Percentiles rank a stretch among this genome's conserved stretches.
Evolutionary conservation across 2,797 vertebrate species (phyloP).

Genomic region (Galagoides demidoff): DNA sequence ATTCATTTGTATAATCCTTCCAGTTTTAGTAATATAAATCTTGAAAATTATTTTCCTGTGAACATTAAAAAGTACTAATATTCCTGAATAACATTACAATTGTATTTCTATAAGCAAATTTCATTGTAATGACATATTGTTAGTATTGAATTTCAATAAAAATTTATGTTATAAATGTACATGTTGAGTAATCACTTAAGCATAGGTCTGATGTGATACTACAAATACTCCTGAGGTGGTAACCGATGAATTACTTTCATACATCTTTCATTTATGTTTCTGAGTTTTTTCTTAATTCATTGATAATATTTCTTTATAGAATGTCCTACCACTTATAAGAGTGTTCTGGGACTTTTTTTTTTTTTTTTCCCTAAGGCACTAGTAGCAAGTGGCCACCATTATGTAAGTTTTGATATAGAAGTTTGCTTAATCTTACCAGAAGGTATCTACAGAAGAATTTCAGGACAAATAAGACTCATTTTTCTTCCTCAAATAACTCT

Average conservation of each 20-base stretch:
- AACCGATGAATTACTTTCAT: conserved; percentile 8
- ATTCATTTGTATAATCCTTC: background rate
- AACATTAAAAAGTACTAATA: conserved; percentile 32
- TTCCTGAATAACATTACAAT: background rate
- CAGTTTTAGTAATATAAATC: conserved; percentile 6
- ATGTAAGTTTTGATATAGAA: background rate
- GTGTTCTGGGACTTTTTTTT: background rate
- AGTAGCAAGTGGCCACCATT: background rate
- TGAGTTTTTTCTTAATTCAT: too few species aligned
- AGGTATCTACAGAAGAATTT: background rate
- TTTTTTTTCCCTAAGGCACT: background rate
- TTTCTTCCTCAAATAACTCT: background rate
- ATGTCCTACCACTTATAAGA: background rate
- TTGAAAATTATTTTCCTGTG: conserved; percentile 27
- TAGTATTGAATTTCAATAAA: conserved; percentile 19
- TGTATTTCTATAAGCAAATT: background rate
- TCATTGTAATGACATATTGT: background rate
- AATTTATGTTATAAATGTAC: background rate
- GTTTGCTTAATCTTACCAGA: background rate
- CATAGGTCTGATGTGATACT: background rate
- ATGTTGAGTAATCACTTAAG: background rate
- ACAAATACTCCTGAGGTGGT: background rate
- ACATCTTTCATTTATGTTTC: too few species aligned
- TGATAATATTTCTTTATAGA: background rate
- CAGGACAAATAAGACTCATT: background rate